These are phyloP conservation scores for Hepsetus odoe DNA, from an alignment of 2,113 vertebrate species.

Conservation along the genomic window DNA sequence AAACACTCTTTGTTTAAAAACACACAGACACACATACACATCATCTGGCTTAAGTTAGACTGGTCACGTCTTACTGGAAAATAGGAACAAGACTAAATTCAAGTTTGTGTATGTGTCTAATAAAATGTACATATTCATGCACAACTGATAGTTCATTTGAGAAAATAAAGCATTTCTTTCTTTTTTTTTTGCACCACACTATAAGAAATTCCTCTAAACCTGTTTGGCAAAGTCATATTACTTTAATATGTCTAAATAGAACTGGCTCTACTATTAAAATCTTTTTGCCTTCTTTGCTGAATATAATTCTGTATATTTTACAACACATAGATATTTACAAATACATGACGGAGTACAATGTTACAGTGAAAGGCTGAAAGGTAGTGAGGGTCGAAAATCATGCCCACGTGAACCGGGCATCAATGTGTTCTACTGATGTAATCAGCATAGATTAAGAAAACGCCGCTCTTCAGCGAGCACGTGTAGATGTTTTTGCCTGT, in stretches of 20 bases:
- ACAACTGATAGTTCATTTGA: slow-evolving; percentile 44
- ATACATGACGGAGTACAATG: slow-evolving; percentile 16
- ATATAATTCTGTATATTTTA: slow-evolving; percentile 45
- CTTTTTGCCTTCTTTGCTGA: slow-evolving; percentile 20
- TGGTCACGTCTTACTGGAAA: slow-evolving; percentile 50
- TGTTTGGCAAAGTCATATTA: slow-evolving; percentile 44
- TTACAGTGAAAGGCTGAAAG: slow-evolving; percentile 1
- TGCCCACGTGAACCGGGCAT: not conserved
- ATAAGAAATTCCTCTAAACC: slow-evolving; percentile 38
- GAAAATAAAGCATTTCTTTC: slow-evolving; percentile 35
- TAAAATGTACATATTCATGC: slow-evolving; percentile 52
- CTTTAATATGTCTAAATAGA: slow-evolving; percentile 48
- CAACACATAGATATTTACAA: slow-evolving; percentile 49
- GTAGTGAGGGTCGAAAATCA: not conserved
- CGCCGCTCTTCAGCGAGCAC: not conserved
- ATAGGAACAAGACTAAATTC: slow-evolving; percentile 54
- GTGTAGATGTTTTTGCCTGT: not conserved
- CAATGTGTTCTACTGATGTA: slow-evolving; percentile 8
- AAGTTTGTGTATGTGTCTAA: slow-evolving; percentile 28
- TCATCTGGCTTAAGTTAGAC: slow-evolving; percentile 47
- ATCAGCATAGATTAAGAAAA: not conserved
- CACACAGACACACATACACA: slow-evolving; percentile 1
- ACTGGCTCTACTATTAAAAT: slow-evolving; percentile 27
- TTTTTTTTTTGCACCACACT: slow-evolving; percentile 25
- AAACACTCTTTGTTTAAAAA: slow-evolving; percentile 8